Conservation (phyloP, 1,140 invertebrate species). For the Trinorchestia longiramus region DNA sequence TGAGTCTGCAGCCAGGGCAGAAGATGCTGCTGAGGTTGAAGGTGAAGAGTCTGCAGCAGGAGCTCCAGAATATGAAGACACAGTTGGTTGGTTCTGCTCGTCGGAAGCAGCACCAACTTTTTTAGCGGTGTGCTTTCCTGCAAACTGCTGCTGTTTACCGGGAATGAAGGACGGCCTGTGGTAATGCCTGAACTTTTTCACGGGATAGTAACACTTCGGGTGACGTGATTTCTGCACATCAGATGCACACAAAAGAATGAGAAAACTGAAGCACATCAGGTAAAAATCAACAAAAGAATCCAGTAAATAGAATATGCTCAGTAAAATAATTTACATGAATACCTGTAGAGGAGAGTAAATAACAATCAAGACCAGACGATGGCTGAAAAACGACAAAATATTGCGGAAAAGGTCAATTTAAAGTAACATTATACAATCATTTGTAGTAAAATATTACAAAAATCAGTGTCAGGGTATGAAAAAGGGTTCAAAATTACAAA, state of each 20-base stretch:
- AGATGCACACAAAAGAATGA: background rate
- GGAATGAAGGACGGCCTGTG: background rate
- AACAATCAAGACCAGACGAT: too few species aligned
- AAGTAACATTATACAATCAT: too few species aligned
- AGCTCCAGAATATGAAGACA: background rate
- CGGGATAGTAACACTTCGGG: background rate
- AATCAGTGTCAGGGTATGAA: too few species aligned
- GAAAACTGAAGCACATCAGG: background rate
- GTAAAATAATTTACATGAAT: too few species aligned
- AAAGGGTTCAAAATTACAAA: too few species aligned
- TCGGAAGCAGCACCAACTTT: background rate
- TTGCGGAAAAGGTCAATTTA: too few species aligned
- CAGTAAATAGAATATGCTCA: too few species aligned
- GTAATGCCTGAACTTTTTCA: slow-evolving; percentile 7
- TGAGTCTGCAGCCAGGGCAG: background rate
- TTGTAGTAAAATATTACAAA: too few species aligned
- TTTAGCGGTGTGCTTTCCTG: background rate
- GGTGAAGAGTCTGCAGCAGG: background rate
- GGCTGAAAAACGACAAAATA: too few species aligned
- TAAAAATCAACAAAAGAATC: too few species aligned
- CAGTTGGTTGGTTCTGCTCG: background rate
- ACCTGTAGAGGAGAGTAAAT: too few species aligned
- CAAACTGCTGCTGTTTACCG: background rate
- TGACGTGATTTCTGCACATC: background rate
- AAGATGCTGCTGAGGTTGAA: background rate